These are phyloP conservation scores for Perithous albicinctus DNA, from an alignment of 2,888 invertebrate species.

Conservation along the genomic window DNA sequence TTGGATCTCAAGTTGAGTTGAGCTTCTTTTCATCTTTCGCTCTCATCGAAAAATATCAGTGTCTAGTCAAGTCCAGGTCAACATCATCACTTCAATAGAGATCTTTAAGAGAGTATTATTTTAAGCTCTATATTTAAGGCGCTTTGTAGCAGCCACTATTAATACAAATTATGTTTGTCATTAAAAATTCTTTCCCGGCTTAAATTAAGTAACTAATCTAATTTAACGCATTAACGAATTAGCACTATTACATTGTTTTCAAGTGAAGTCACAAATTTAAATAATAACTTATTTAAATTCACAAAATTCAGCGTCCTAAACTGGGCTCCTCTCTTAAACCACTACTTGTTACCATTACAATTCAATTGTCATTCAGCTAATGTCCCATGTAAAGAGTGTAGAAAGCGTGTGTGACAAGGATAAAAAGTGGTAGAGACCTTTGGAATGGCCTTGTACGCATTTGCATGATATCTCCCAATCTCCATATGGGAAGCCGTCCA, in stretches of 20 bases:
- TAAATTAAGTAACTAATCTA: too few relatives aligned
- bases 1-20: background rate
- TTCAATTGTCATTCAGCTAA: background rate
- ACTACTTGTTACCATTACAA: too few relatives aligned
- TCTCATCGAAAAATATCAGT: background rate
- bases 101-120: background rate
- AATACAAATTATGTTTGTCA: background rate
- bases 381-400: background rate
- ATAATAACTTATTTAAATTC: too few relatives aligned
- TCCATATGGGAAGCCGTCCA: conserved; percentile 66
- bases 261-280: too few relatives aligned
- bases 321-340: too few relatives aligned
- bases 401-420: background rate
- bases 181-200: too few relatives aligned
- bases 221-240: too few relatives aligned
- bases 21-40: background rate
- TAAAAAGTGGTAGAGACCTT: background rate
- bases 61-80: conserved; percentile 14
- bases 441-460: conserved; percentile 51
- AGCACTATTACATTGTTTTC: too few relatives aligned
- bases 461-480: conserved; percentile 62
- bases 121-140: background rate
- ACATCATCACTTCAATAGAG: background rate
- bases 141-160: background rate
- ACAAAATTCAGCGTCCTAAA: too few relatives aligned